phyloP scores from a whole-genome alignment of 2,888 invertebrate species.

The Brachyptera risi region DNA sequence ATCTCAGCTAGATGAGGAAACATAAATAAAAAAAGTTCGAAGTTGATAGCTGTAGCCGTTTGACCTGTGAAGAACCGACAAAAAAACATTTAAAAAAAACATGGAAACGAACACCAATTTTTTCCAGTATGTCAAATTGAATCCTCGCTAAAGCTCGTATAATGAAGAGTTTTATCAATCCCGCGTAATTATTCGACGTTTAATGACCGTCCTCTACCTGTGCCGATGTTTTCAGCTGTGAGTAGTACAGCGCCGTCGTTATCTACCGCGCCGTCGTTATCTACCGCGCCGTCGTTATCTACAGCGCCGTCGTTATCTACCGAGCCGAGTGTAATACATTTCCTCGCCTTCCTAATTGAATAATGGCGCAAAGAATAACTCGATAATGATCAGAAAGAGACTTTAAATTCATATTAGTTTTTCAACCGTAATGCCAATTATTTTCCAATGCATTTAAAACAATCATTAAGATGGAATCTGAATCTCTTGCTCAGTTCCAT shows the following conservation, averaged over 20 bases:
- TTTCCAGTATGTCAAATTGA: too few species aligned
- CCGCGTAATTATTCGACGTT: too few species aligned
- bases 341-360: constrained; percentile 16
- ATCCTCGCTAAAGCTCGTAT: too few species aligned
- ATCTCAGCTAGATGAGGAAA: too few species aligned
- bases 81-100: too few species aligned
- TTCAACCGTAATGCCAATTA: constrained; percentile 18
- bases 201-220: too few species aligned
- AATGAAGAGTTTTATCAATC: too few species aligned
- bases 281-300: background rate
- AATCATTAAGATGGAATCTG: constrained; percentile 12
- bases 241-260: background rate
- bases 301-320: background rate
- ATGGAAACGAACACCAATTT: too few species aligned
- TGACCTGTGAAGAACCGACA: too few species aligned
- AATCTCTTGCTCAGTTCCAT: too few species aligned
- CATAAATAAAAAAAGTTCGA: too few species aligned
- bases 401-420: constrained; percentile 17
- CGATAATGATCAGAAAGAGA: constrained; percentile 14
- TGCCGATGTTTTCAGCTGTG: background rate
- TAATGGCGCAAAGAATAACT: constrained; percentile 4
- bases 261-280: background rate
- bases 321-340: constrained; percentile 9
- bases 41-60: too few species aligned
- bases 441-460: constrained; percentile 22